These are phyloP conservation scores for Lagopus muta DNA, from an alignment of 2,113 vertebrate genomes.

Conservation along the genomic window DNA sequence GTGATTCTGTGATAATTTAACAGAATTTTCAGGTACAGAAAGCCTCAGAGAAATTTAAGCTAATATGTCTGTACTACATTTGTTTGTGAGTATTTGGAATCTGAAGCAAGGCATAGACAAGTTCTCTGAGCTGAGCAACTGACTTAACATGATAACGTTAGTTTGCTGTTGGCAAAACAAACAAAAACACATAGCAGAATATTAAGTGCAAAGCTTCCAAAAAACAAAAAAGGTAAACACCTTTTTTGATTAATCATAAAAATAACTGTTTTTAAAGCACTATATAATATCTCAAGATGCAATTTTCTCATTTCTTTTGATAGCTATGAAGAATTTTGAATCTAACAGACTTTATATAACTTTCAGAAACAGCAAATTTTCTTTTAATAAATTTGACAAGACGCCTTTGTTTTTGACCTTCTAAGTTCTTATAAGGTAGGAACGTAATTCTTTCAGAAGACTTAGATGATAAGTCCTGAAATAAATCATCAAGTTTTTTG, in stretches of 20 bases:
- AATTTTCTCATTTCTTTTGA: neutral
- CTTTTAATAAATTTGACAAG: neutral
- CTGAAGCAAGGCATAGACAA: neutral
- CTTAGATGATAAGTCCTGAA: neutral
- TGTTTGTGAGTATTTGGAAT: neutral
- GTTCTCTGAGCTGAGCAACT: neutral
- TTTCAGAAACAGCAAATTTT: neutral
- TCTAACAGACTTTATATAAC: neutral
- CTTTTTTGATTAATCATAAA: neutral
- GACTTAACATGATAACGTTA: neutral
- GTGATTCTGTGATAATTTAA: too few species aligned
- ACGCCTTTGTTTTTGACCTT: neutral
- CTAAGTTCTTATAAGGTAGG: neutral
- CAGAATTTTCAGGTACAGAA: neutral
- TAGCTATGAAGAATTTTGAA: neutral
- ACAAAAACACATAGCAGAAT: neutral
- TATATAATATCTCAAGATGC: neutral
- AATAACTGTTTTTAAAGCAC: neutral
- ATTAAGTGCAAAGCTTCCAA: neutral
- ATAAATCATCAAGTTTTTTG: neutral
- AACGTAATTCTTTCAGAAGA: neutral
- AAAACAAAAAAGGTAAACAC: neutral
- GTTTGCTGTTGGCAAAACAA: neutral
- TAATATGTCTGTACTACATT: neutral
- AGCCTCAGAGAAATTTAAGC: neutral